These are phyloP conservation scores for Hycleus cichorii DNA, from an alignment of 1,140 invertebrate genomes.

Conservation along the genomic window DNA sequence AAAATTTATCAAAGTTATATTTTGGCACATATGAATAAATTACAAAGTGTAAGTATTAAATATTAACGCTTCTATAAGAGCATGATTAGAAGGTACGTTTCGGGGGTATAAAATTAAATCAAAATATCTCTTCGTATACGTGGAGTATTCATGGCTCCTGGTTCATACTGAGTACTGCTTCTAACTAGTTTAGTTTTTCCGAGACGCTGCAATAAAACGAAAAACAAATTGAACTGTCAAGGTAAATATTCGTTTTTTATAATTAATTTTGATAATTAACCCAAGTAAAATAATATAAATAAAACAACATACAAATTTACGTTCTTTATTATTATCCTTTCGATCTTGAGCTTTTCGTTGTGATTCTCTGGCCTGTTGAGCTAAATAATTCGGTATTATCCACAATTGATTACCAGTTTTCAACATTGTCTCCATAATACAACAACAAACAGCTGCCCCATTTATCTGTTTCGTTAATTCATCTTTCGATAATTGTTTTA, in stretches of 20 bases:
- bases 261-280: background rate
- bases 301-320: constrained; percentile 33
- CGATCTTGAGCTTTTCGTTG: constrained; percentile 33
- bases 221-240: background rate
- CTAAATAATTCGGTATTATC: constrained; percentile 64
- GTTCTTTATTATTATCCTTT: constrained; percentile 32
- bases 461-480: constrained; percentile 35
- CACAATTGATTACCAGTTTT: constrained; percentile 58
- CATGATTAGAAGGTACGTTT: constrained; percentile 4
- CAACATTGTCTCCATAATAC: constrained; percentile 34
- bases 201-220: constrained; percentile 26
- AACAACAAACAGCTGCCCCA: constrained; percentile 34
- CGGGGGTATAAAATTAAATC: constrained; percentile 2
- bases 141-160: constrained; percentile 36
- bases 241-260: background rate
- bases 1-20: background rate
- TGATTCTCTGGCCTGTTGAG: constrained; percentile 56
- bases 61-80: constrained; percentile 2
- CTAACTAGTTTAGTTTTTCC: constrained; percentile 36
- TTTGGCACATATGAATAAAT: constrained; percentile 13
- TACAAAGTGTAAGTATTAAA: constrained; percentile 11
- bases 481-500: constrained; percentile 30
- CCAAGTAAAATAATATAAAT: constrained; percentile 23
- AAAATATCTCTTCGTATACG: constrained; percentile 27
- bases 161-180: constrained; percentile 39